A percentile compares a stretch with the other conserved stretches of the same genome.
Conservation (phyloP, 2,888 invertebrate species). For the Meganola albula region DNA sequence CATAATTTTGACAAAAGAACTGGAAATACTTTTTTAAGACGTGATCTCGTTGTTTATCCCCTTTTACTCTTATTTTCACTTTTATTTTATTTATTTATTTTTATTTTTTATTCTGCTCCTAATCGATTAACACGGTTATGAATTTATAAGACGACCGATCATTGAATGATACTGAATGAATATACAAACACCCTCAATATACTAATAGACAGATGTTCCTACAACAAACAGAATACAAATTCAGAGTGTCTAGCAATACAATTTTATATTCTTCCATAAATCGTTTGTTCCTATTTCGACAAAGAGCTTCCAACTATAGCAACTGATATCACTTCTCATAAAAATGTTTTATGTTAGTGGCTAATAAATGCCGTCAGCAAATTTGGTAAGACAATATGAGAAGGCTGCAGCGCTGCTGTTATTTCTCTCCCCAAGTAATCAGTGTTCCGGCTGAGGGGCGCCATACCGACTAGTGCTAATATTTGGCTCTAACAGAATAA, state of each 20-base stretch:
- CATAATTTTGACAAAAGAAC: too few species aligned
- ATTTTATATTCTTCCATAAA: slow-evolving; percentile 68
- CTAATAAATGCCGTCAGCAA: slow-evolving; percentile 78
- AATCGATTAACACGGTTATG: too few species aligned
- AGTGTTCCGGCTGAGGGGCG: slow-evolving; percentile 66
- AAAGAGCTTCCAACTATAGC: slow-evolving; percentile 55
- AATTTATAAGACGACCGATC: too few species aligned
- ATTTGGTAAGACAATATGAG: slow-evolving; percentile 75
- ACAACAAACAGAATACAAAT: too few species aligned
- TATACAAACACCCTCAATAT: too few species aligned
- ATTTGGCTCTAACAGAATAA: slow-evolving; percentile 31
- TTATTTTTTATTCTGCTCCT: too few species aligned
- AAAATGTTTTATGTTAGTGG: slow-evolving; percentile 77
- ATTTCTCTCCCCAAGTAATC: slow-evolving; percentile 62
- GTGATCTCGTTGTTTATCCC: too few species aligned
- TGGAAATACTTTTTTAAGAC: too few species aligned
- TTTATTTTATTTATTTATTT: too few species aligned
- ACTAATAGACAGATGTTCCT: too few species aligned
- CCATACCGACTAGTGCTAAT: slow-evolving; percentile 48
- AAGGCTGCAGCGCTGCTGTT: slow-evolving; percentile 66
- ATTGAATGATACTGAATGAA: too few species aligned
- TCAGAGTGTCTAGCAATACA: slow-evolving; percentile 53
- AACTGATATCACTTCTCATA: slow-evolving; percentile 70
- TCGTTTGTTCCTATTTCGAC: slow-evolving; percentile 59
- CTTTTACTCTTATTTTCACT: too few species aligned